phyloP scores from a whole-genome alignment of 2,797 vertebrate genomes.

The Eulemur rubriventer region DNA sequence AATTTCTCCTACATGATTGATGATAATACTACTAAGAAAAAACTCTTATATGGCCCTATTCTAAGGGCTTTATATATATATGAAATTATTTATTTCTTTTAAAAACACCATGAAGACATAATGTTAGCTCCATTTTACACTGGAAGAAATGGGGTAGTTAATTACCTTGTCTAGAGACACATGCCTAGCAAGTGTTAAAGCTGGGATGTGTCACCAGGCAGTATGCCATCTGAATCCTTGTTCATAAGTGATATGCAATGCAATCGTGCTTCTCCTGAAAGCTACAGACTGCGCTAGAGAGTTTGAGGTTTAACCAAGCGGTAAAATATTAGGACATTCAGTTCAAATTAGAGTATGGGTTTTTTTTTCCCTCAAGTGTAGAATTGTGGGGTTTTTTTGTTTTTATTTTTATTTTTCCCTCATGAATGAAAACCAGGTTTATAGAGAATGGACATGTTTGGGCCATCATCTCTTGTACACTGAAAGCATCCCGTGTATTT shows the following conservation, averaged over 20 bases:
- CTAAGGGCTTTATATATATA: background rate
- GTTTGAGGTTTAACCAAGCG: background rate
- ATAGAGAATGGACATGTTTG: background rate
- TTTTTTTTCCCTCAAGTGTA: background rate
- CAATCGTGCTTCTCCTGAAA: background rate
- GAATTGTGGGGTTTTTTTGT: background rate
- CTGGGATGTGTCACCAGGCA: background rate
- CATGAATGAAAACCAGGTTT: background rate
- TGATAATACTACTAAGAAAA: background rate
- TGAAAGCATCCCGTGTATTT: background rate
- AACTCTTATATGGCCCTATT: too few species aligned
- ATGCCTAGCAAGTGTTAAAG: background rate
- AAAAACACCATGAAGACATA: background rate
- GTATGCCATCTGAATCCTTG: background rate
- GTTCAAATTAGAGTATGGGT: background rate
- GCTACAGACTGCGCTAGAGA: background rate
- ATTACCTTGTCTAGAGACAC: background rate
- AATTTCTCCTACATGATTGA: background rate
- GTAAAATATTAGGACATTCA: background rate
- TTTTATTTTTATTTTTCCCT: background rate
- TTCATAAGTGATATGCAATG: background rate
- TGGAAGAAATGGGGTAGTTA: background rate
- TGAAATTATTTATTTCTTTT: background rate
- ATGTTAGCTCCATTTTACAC: background rate
- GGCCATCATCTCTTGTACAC: background rate